phyloP scores from a whole-genome alignment of 2,797 vertebrate species.

The Hypotaenidia philippensis region DNA sequence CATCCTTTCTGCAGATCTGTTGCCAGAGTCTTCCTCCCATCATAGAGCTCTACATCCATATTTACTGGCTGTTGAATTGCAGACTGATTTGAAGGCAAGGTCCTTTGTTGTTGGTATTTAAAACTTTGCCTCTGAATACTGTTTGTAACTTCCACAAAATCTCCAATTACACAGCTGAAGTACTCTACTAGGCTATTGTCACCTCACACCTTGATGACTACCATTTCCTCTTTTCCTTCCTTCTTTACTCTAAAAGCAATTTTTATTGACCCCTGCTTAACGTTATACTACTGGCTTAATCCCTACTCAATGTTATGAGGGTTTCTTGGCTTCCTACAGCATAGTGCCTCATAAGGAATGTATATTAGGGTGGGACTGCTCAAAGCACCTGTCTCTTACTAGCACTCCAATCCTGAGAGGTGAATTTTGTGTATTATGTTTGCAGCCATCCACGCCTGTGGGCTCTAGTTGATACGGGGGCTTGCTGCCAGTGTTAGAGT shows the following conservation, averaged over 20 bases:
- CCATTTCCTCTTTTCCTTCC: background rate
- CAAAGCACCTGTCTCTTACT: background rate
- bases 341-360: background rate
- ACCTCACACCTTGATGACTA: background rate
- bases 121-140: background rate
- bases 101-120: background rate
- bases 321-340: background rate
- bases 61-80: background rate
- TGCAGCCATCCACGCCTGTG: background rate
- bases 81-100: background rate
- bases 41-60: background rate
- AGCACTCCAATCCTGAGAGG: background rate
- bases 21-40: background rate
- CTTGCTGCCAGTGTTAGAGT: background rate
- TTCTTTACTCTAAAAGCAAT: background rate
- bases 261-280: background rate
- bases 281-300: background rate
- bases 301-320: background rate
- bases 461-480: background rate
- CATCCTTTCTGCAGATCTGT: background rate
- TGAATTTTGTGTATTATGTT: background rate
- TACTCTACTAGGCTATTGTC: background rate
- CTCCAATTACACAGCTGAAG: background rate
- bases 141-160: background rate
- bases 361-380: background rate